Conservation (phyloP, 2,888 invertebrate species). For the Ischnura elegans region DNA sequence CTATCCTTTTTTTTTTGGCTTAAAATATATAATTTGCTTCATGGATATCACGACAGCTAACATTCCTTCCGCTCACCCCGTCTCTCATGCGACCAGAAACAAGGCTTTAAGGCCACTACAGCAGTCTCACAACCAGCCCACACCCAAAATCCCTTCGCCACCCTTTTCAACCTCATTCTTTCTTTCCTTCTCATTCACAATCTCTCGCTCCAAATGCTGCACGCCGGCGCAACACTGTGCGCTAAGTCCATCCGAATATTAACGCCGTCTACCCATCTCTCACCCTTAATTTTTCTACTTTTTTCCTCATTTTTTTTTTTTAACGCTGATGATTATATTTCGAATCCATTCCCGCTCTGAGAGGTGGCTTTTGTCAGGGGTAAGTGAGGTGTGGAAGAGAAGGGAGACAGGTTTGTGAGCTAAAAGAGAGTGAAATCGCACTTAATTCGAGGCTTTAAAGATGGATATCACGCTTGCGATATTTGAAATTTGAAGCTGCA, state of each 20-base stretch:
- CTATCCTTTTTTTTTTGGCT: too few relatives aligned
- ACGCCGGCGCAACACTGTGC: background rate
- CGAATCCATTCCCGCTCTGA: background rate
- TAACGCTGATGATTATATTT: conserved; percentile 12
- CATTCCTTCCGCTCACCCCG: background rate
- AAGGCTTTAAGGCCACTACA: too few relatives aligned
- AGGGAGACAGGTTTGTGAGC: background rate
- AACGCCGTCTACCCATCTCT: background rate
- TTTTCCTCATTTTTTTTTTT: background rate
- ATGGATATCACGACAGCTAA: too few relatives aligned
- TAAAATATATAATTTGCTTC: too few relatives aligned
- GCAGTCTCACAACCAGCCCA: background rate
- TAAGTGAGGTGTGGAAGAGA: too few relatives aligned
- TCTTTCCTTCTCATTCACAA: background rate
- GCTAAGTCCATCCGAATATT: conserved; percentile 21
- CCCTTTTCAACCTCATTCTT: background rate
- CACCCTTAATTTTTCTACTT: background rate
- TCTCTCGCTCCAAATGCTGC: background rate
- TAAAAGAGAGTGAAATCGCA: background rate
- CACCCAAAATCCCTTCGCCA: background rate
- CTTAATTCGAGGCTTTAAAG: conserved; percentile 29
- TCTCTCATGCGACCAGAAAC: too few relatives aligned
- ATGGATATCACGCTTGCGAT: conserved; percentile 20
- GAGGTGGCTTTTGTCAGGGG: background rate
- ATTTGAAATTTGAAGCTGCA: background rate